Evolutionary conservation across 2,113 vertebrate species (phyloP).

Genomic region (Gadus chalcogrammus): DNA sequence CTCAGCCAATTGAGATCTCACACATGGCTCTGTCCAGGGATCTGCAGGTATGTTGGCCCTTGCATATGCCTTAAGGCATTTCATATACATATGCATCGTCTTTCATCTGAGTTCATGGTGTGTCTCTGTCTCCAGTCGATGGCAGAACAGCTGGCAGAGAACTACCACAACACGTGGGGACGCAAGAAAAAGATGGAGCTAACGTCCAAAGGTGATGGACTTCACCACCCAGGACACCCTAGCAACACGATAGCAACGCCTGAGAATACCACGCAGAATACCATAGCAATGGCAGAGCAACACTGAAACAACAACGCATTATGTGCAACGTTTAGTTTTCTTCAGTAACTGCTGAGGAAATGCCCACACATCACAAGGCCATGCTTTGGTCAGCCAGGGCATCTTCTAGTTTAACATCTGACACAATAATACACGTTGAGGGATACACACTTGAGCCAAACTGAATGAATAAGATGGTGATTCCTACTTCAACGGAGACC

Average conservation of each 20-base stretch:
- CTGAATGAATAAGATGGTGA: too few relatives aligned
- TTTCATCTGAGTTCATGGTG: constrained; percentile 11
- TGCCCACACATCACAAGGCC: too few relatives aligned
- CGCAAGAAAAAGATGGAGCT: constrained; percentile 90
- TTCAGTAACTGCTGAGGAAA: too few relatives aligned
- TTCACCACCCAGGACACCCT: too few relatives aligned
- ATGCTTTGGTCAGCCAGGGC: too few relatives aligned
- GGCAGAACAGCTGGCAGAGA: constrained; percentile 92
- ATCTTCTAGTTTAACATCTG: too few relatives aligned
- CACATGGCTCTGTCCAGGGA: constrained; percentile 87
- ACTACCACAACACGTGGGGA: constrained; percentile 95
- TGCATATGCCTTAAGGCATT: not conserved
- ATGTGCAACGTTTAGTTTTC: too few relatives aligned
- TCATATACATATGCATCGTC: not conserved
- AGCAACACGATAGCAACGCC: not conserved
- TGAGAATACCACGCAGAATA: not conserved
- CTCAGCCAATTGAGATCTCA: constrained; percentile 84
- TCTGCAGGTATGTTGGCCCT: constrained; percentile 74
- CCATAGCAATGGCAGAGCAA: too few relatives aligned
- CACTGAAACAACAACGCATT: too few relatives aligned
- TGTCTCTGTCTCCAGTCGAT: constrained; percentile 76
- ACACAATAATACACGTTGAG: too few relatives aligned
- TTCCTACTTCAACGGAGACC: too few relatives aligned
- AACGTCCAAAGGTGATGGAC: constrained; percentile 80
- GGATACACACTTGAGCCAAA: too few relatives aligned